Conservation (phyloP, 2,888 invertebrate genomes). For the Yponomeuta sedellus region DNA sequence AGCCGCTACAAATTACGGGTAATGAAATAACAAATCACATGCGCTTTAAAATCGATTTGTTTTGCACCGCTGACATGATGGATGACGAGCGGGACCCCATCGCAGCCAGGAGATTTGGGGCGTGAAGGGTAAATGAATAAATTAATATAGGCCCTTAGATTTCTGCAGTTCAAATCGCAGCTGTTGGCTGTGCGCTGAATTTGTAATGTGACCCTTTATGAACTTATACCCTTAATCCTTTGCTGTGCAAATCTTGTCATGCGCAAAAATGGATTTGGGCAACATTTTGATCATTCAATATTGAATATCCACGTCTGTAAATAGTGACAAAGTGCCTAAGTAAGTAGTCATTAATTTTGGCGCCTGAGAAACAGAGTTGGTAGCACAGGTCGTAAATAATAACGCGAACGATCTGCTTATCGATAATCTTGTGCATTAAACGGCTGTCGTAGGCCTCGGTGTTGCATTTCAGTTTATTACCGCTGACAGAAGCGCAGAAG, state of each 20-base stretch:
- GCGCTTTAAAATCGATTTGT: constrained; percentile 62
- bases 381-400: constrained; percentile 57
- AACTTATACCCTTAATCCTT: constrained; percentile 12
- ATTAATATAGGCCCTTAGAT: constrained; percentile 54
- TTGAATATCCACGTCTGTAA: not conserved
- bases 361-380: constrained; percentile 31
- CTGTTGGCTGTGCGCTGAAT: constrained; percentile 46
- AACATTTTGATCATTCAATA: constrained; percentile 17
- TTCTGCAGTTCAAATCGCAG: constrained; percentile 48
- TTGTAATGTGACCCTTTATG: constrained; percentile 29
- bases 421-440: constrained; percentile 59
- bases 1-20: constrained; percentile 23
- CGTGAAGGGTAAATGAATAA: constrained; percentile 73
- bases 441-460: constrained; percentile 50
- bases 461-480: constrained; percentile 71
- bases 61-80: constrained; percentile 53
- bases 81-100: constrained; percentile 48
- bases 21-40: constrained; percentile 39
- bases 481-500: constrained; percentile 26
- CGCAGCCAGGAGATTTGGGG: constrained; percentile 52
- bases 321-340: constrained; percentile 7
- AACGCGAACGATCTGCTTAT: constrained; percentile 55
- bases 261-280: constrained; percentile 7
- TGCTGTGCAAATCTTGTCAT: constrained; percentile 20
- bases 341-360: constrained; percentile 43